These are phyloP conservation scores for Catostomus latipinnis DNA, from an alignment of 2,797 vertebrate species.

Conservation along the genomic window DNA sequence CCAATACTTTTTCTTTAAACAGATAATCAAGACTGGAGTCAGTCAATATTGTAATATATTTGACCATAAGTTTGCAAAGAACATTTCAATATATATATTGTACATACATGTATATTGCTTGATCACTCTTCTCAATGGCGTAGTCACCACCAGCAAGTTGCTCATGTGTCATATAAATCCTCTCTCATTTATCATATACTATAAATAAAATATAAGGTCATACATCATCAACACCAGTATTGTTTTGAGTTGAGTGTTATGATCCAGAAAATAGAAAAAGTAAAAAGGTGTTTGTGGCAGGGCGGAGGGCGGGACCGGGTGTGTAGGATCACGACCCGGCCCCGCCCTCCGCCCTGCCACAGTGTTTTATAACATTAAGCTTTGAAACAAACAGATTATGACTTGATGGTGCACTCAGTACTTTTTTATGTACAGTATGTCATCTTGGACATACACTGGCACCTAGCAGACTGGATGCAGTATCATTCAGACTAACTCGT, in stretches of 20 bases:
- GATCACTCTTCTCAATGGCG: constrained; percentile 15
- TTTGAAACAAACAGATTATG: too few species aligned
- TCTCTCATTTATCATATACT: constrained; percentile 5
- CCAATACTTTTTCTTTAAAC: neutral
- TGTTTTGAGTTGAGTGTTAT: constrained; percentile 7
- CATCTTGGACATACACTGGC: too few species aligned
- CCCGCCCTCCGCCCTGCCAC: too few species aligned
- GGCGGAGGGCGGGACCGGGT: too few species aligned
- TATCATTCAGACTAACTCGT: too few species aligned
- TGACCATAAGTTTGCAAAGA: constrained; percentile 6
- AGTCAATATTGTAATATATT: constrained; percentile 8
- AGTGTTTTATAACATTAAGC: too few species aligned
- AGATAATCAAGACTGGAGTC: constrained; percentile 5
- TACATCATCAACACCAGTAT: constrained; percentile 5
- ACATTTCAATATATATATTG: neutral
- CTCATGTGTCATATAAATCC: constrained; percentile 6
- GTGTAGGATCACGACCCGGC: too few species aligned
- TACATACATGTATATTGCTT: neutral
- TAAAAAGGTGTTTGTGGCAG: too few species aligned
- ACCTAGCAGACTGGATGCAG: too few species aligned
- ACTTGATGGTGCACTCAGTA: too few species aligned
- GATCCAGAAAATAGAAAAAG: too few species aligned
- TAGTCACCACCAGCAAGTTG: constrained; percentile 10
- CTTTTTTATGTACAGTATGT: too few species aligned
- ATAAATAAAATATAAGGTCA: neutral